Evolutionary conservation across 92 coral and sea anemone genomes (phyloP).

Genomic region (Parazoanthus atlanticus): DNA sequence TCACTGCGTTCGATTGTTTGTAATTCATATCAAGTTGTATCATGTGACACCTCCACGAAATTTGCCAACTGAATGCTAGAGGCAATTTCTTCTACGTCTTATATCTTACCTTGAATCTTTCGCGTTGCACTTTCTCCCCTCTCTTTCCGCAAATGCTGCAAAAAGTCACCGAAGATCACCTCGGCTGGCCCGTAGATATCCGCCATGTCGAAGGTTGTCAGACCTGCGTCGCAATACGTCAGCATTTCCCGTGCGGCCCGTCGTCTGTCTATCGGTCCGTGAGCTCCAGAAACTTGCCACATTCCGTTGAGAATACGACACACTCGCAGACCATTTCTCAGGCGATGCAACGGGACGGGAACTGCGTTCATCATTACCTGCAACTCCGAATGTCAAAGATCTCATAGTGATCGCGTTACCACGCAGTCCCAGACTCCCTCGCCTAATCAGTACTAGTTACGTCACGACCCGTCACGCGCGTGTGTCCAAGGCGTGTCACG

Average conservation of each 20-base stretch:
- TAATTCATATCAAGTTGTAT: too few relatives aligned
- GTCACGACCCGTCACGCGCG: too few relatives aligned
- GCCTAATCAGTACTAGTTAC: too few relatives aligned
- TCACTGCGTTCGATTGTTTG: too few relatives aligned
- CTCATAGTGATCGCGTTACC: too few relatives aligned
- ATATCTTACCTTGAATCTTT: slow-evolving; percentile 74
- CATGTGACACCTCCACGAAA: too few relatives aligned
- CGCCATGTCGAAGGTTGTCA: slow-evolving; percentile 89
- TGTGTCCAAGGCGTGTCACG: too few relatives aligned
- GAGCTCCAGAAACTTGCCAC: slow-evolving; percentile 94
- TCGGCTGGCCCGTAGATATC: slow-evolving; percentile 93
- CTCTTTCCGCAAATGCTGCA: slow-evolving; percentile 58
- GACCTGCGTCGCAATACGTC: slow-evolving; percentile 72
- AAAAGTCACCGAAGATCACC: slow-evolving; percentile 78
- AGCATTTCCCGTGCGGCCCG: slow-evolving; percentile 78
- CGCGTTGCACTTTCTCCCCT: slow-evolving; percentile 62
- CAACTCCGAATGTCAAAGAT: too few relatives aligned
- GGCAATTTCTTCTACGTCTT: too few relatives aligned
- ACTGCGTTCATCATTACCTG: background rate
- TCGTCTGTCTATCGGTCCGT: slow-evolving; percentile 71
- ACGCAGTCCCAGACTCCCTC: background rate
- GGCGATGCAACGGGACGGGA: slow-evolving; percentile 69
- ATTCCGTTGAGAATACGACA: slow-evolving; percentile 83
- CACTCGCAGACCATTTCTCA: slow-evolving; percentile 75
- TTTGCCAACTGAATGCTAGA: too few relatives aligned